A percentile compares a stretch with the other conserved stretches of the same genome.
Evolutionary conservation across 2,888 invertebrate genomes (phyloP).

Genomic region (Lymantria dispar): DNA sequence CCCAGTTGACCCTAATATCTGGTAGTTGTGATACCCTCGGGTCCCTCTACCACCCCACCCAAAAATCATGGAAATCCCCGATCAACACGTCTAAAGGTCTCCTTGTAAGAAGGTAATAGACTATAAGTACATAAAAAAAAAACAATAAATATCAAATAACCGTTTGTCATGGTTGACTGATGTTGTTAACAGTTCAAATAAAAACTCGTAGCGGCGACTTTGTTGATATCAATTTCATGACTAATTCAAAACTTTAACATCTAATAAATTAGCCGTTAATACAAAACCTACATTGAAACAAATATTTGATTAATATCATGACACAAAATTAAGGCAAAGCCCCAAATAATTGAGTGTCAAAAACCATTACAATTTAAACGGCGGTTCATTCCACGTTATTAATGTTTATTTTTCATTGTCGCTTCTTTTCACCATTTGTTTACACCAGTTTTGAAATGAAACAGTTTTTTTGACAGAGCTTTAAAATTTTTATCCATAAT

Average conservation of each 20-base stretch:
- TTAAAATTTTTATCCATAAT: too few species aligned
- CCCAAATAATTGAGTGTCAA: constrained; percentile 33
- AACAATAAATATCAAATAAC: background rate
- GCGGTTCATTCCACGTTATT: constrained; percentile 20
- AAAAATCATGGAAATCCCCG: too few species aligned
- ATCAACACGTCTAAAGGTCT: too few species aligned
- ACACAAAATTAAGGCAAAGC: constrained; percentile 11
- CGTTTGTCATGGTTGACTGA: background rate
- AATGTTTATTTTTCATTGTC: constrained; percentile 37
- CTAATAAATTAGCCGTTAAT: background rate
- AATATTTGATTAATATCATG: constrained; percentile 2
- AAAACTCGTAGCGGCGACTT: background rate
- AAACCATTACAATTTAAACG: constrained; percentile 34
- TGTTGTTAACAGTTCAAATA: background rate
- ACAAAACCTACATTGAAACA: constrained; percentile 1
- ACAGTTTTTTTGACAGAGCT: too few species aligned
- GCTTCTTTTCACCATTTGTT: constrained; percentile 26
- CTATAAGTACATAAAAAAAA: background rate
- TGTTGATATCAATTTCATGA: background rate
- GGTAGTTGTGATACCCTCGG: too few species aligned
- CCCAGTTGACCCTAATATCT: too few species aligned
- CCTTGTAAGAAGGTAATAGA: too few species aligned
- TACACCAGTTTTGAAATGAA: constrained; percentile 7
- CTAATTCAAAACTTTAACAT: background rate
- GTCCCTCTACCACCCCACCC: too few species aligned